These are phyloP conservation scores for Falcunculus frontatus DNA, from an alignment of 2,113 vertebrate genomes.

Conservation along the genomic window DNA sequence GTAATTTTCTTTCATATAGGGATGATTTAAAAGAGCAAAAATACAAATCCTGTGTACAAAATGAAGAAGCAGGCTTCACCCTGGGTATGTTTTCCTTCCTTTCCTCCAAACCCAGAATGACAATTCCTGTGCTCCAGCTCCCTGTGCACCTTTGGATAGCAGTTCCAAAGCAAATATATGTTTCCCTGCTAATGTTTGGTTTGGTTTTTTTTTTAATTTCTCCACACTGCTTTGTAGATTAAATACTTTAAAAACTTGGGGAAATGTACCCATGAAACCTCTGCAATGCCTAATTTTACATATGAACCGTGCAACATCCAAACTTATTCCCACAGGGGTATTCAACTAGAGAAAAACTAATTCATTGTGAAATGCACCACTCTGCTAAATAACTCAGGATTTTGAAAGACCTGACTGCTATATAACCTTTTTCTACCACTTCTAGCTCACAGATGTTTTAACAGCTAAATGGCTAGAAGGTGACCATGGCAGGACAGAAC, in stretches of 20 bases:
- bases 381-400: background rate
- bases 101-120: background rate
- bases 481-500: background rate
- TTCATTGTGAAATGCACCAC: background rate
- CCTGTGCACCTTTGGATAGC: background rate
- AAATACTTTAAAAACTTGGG: background rate
- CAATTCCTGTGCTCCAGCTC: background rate
- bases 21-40: background rate
- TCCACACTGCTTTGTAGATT: background rate
- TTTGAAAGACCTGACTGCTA: background rate
- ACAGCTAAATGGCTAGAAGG: background rate
- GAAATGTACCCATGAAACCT: background rate
- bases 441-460: background rate
- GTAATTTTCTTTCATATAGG: background rate
- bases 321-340: background rate
- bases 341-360: background rate
- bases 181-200: background rate
- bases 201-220: background rate
- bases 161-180: background rate
- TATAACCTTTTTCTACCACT: background rate
- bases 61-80: background rate
- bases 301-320: background rate
- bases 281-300: background rate
- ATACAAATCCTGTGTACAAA: background rate
- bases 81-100: background rate